A percentile compares a stretch with the other conserved stretches of the same genome.
These are phyloP conservation scores for Sarcophaga rosellei DNA, from an alignment of 2,888 invertebrate species.

Conservation along the genomic window DNA sequence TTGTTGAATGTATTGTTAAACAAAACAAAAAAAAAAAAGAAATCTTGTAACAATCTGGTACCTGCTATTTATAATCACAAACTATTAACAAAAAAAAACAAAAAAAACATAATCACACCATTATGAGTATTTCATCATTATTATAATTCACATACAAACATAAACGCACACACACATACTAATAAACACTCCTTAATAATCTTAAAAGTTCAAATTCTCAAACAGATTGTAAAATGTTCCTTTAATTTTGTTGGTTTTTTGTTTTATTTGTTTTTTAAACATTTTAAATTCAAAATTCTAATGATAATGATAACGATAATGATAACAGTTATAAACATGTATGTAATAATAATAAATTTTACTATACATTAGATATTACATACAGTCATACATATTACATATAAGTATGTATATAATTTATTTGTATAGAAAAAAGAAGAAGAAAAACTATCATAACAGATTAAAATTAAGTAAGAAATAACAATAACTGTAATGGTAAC, in stretches of 20 bases:
- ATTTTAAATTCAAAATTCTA: not conserved
- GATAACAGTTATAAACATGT: not conserved
- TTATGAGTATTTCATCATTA: conserved; percentile 8
- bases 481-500: not conserved
- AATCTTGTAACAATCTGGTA: conserved; percentile 58
- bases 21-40: not conserved
- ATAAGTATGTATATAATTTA: not conserved
- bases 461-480: not conserved
- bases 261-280: not conserved
- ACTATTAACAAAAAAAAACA: conserved; percentile 2
- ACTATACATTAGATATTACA: not conserved
- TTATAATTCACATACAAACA: conserved; percentile 23
- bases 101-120: conserved; percentile 35
- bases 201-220: conserved; percentile 49
- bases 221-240: conserved; percentile 54
- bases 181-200: not conserved
- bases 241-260: conserved; percentile 34
- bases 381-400: too few species aligned
- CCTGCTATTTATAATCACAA: conserved; percentile 49
- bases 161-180: conserved; percentile 1
- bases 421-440: too few species aligned
- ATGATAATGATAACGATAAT: not conserved
- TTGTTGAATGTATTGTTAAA: conserved; percentile 1
- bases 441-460: not conserved
- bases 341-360: not conserved